Evolutionary conservation across 37 sponge, comb jelly and placozoan genomes (phyloP).

Genomic region (Amphimedon queenslandica): DNA sequence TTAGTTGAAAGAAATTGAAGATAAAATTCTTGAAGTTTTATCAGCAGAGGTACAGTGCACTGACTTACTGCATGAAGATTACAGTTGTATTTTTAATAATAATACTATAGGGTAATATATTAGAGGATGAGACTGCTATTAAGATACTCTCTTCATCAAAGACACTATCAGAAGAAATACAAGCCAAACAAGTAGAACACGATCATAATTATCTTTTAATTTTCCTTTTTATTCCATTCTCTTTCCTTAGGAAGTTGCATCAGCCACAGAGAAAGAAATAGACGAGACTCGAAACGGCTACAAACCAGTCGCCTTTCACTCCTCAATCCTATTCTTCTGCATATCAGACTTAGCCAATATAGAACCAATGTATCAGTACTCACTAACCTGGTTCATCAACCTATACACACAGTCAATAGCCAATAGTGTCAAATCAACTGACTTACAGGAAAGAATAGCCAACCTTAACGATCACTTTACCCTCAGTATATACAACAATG

Average conservation of each 20-base stretch:
- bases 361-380: slow-evolving; percentile 99
- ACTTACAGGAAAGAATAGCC: slow-evolving; percentile 78
- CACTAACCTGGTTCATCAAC: slow-evolving; percentile 95
- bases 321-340: slow-evolving; percentile 95
- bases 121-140: slow-evolving; percentile 97
- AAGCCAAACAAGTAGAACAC: slow-evolving; percentile 78
- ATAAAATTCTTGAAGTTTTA: slow-evolving; percentile 95
- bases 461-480: slow-evolving; percentile 98
- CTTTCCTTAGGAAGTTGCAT: slow-evolving; percentile 61
- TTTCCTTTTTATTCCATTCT: slow-evolving; percentile 6
- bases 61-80: too few species aligned
- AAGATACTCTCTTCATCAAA: slow-evolving; percentile 95
- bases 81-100: not conserved
- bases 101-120: slow-evolving; percentile 81
- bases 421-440: slow-evolving; percentile 79
- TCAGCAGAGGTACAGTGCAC: slow-evolving; percentile 64
- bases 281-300: slow-evolving; percentile 96
- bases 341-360: slow-evolving; percentile 97
- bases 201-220: not conserved
- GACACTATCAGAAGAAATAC: slow-evolving; percentile 87
- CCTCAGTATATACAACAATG: slow-evolving; percentile 93
- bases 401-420: slow-evolving; percentile 93
- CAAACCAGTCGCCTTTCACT: slow-evolving; percentile 92
- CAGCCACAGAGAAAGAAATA: slow-evolving; percentile 91
- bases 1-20: slow-evolving; percentile 96